Base-by-base conservation (phyloP, 2,797 vertebrate species). In the Acanthis flammea region DNA sequence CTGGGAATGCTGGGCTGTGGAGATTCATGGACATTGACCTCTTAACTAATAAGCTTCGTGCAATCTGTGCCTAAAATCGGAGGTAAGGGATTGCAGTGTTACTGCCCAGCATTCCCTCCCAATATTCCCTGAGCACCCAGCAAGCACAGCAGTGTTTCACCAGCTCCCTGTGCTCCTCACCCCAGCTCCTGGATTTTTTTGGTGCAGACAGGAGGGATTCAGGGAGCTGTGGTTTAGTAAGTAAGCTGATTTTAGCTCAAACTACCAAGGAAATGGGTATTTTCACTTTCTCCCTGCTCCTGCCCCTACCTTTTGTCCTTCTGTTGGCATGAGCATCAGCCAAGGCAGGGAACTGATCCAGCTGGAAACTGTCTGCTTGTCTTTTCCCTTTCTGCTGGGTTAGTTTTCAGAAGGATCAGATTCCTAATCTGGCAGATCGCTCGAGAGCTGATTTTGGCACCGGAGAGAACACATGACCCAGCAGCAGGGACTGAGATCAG, bases 381-480 rank as follows among this genome's bases (percentile, higher is more conserved):
- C 91, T 95, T 96, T 94, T 96, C 87, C 86, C 93, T 95, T 94
- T 95, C 85, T 95, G 82, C 79, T 72, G 85, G 82, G 85, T 92
- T 95, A 58, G 82, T 94, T 94, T 96, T 90, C 90, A 90, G 88
- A 90, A 58, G 72, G 91, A 94, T 96, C 94, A 90, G 94, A 68
- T 96, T 96, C 95, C 94, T 94, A 95, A 96, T 94, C 96, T 94
- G 91, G 87, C 93, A 92, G 85, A 95, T 95, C 58, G 19, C 91
- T 96, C 5, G 1, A 77, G 93, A 91, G 90, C 93, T 81, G 93
- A 80, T 91, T 95, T 95, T 96, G 95, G 96, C 95, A 92, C 73
- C 2, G 6, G 35, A 10, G 50, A 78, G 62, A 86, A 19, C 85
- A 86, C 82, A 87, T 94, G 82, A 91, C 82, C 94, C 93, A 54